Base-by-base conservation (phyloP, 2,888 invertebrate genomes). In the Drosophila emarginata region DNA sequence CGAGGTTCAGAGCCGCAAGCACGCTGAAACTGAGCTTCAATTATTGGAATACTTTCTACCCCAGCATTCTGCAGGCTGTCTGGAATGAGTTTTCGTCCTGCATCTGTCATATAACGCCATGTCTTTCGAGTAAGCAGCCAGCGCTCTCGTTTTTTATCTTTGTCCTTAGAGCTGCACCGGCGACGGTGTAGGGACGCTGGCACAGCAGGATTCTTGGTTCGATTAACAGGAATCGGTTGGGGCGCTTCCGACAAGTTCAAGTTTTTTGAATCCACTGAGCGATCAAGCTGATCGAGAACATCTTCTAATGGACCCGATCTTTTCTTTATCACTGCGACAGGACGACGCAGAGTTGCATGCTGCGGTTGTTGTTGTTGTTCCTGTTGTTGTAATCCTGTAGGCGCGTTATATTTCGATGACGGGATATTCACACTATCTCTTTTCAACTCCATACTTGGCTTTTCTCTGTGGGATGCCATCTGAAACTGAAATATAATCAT, bases 81-180 rank as follows among this genome's bases (percentile, higher is more conserved):
- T n/a, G 97, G 97, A 65, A 97, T 95, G 59, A 97, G 93, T 89
- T 96, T 95, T 68, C 96, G 94, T 52, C 97, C 97, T 32, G 97
- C 96, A 83, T 97, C 97, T n/a, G 96, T 94, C 97, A 97, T 97
- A 91, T 97, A 97, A 83, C 96, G 93, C 97, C 97, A 97, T 56
- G 97, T 97, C 92, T 97, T 97, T 68, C 97, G 93, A 52, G 97
- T 97, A 67, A 97, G 93, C 69, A 97, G 93, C 97, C 97, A 97
- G 91, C 97, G 94, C 91, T 97, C 97, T 18, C 87, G 87, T 64
- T 90, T 89, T 39, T 87, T 82, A 21, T 89, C 82, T 14, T 89
- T 89, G 3, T 83, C 83, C 51, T 80, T 86, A 1, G 54, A 53
- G 26, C 77, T 74, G 21, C 52, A 54, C 6, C 76, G 77, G 7